phyloP scores from a whole-genome alignment of 2,113 vertebrate species.

The Phasianus colchicus region DNA sequence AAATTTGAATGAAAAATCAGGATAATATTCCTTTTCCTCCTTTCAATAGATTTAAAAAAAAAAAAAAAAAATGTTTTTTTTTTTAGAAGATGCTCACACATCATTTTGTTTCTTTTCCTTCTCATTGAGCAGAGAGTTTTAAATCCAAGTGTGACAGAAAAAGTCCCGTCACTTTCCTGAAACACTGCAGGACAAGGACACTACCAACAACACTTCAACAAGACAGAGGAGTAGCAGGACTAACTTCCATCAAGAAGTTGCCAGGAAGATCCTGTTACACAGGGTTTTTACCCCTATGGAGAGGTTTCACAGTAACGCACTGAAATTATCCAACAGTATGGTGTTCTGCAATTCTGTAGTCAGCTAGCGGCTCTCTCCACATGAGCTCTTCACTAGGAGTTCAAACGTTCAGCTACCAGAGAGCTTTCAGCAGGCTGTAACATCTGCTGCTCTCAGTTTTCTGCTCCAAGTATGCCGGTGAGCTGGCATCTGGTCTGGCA shows the following conservation, averaged over 20 bases:
- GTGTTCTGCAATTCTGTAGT: background rate
- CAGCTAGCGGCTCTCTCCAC: background rate
- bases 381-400: conserved; percentile 9
- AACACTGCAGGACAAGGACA: background rate
- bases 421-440: conserved; percentile 3
- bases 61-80: background rate
- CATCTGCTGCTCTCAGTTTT: conserved; percentile 45
- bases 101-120: background rate
- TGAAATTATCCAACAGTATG: background rate
- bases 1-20: background rate
- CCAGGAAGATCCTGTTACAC: background rate
- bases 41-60: background rate
- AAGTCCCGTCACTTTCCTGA: background rate
- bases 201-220: background rate
- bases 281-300: background rate
- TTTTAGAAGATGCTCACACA: background rate
- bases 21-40: background rate
- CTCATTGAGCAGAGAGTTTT: background rate
- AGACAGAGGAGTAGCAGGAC: background rate
- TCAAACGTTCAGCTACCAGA: background rate
- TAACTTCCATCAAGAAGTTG: background rate
- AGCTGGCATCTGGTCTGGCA: conserved; percentile 24
- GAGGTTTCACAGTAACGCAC: background rate
- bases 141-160: background rate
- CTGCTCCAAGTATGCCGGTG: conserved; percentile 35